Evolutionary conservation across 37 sponge, comb jelly and placozoan species (phyloP).

Genomic region (Cliona cf. orientalis): DNA sequence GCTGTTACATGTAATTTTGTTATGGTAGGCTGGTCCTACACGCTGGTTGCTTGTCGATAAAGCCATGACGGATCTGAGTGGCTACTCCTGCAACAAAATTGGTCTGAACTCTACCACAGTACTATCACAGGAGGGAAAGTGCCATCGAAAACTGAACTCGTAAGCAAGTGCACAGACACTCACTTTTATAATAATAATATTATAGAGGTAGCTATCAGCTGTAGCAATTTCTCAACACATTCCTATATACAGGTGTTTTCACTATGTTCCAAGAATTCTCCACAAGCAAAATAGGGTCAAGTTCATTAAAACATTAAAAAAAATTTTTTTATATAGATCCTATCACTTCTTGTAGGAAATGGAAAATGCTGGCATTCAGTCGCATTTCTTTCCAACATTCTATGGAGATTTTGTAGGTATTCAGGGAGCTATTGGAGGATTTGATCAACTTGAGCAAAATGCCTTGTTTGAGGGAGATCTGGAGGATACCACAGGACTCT

Average conservation of each 20-base stretch:
- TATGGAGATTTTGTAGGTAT: slow-evolving; percentile 82
- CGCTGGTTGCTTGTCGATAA: slow-evolving; percentile 80
- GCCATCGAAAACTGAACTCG: slow-evolving; percentile 60
- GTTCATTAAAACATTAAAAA: neutral
- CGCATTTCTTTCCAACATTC: slow-evolving; percentile 73
- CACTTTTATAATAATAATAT: neutral
- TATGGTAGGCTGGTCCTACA: slow-evolving; percentile 66
- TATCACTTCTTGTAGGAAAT: neutral
- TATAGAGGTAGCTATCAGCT: neutral
- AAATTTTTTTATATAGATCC: neutral
- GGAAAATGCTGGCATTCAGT: neutral
- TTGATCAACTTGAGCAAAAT: neutral
- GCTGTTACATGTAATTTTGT: no score
- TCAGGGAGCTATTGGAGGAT: neutral
- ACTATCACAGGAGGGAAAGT: slow-evolving; percentile 46
- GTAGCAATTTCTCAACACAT: no score
- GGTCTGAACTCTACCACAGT: slow-evolving; percentile 55
- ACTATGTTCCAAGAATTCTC: neutral
- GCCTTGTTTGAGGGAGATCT: no score
- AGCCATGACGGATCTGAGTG: slow-evolving; percentile 62
- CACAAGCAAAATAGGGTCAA: neutral
- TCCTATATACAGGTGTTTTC: slow-evolving; percentile 7
- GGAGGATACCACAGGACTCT: neutral
- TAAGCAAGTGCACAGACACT: slow-evolving; percentile 14
- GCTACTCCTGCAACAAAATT: slow-evolving; percentile 66